Base-by-base conservation (phyloP, 2,888 invertebrate genomes). In the Busseola fusca region DNA sequence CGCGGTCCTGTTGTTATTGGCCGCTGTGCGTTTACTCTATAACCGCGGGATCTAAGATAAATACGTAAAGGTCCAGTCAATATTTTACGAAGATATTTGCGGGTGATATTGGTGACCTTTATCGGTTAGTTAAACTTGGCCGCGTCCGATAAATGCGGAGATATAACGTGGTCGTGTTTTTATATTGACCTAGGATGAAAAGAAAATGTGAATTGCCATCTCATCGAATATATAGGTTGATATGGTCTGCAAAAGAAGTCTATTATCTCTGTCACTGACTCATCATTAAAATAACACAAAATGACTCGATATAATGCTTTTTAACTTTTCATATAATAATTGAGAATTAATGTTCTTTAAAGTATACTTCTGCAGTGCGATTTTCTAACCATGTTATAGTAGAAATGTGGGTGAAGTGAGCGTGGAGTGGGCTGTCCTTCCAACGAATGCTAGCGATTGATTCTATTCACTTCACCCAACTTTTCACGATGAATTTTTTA, bases 1-100 rank as follows among this genome's bases (percentile, higher is more conserved):
- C 84, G 84, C 63, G 87, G 87, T 84, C 81, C 73, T 83, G 78
- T 81, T 80, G 74, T 78, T 84, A 85, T 87, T 84, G 86, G 84
- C 77, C 57, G 40, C 25, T 50, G 40, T 76, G 69, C 7, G 69
- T 83, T 84, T 84, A 77, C 73, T 79, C 74, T 84, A 83, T 68
- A 78, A 73, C 74, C 67, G 37, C 57, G 64, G 50, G 68, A 37
- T 66, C 68, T 74, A 78, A 81, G 67, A 81, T 81, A 85, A 87
- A 87, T 82, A 86, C 68, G 52, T 66, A 74, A 76, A 83, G 83
- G 78, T 81, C 77, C 74, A 73, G 78, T 84, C 76, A 81, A 83
- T 84, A 86, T 76, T 74, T 73, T 60, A 73, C 54, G 59, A 59
- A 71, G 64, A 72, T 83, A 69, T 80, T 80, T 76, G 72, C 80